These are phyloP conservation scores for Ashinkailepas kermadecensis DNA, from an alignment of 2,888 invertebrate species.

Conservation along the genomic window DNA sequence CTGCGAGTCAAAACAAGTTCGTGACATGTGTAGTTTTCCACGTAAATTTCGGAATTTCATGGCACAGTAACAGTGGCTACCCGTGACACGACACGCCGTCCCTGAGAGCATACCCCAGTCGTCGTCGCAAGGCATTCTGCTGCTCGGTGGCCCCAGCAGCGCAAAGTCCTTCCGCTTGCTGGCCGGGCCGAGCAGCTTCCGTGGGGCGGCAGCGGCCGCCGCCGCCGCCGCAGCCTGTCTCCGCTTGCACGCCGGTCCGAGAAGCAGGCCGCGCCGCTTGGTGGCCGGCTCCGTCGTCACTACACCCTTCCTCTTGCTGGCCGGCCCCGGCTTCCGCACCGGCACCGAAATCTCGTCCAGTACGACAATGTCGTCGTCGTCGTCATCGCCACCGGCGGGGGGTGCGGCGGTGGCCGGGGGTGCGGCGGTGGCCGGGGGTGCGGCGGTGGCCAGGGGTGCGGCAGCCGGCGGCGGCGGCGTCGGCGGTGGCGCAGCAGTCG, in stretches of 20 bases:
- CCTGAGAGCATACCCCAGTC: too few species aligned
- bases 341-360: background rate
- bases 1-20: too few species aligned
- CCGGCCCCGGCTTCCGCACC: background rate
- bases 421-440: background rate
- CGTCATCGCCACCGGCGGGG: background rate
- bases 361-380: constrained; percentile 1
- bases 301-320: background rate
- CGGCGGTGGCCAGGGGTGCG: background rate
- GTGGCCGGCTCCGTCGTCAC: background rate
- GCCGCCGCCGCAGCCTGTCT: too few species aligned
- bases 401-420: too few species aligned
- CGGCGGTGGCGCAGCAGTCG: background rate
- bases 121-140: background rate
- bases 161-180: background rate
- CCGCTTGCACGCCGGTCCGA: background rate
- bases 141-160: background rate
- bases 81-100: too few species aligned
- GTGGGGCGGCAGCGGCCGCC: too few species aligned
- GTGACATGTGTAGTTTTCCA: too few species aligned
- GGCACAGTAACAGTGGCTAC: too few species aligned
- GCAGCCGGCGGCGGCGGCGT: background rate
- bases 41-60: too few species aligned
- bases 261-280: background rate
- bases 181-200: background rate